phyloP scores from a whole-genome alignment of 2,113 vertebrate species.

The Perognathus longimembris region DNA sequence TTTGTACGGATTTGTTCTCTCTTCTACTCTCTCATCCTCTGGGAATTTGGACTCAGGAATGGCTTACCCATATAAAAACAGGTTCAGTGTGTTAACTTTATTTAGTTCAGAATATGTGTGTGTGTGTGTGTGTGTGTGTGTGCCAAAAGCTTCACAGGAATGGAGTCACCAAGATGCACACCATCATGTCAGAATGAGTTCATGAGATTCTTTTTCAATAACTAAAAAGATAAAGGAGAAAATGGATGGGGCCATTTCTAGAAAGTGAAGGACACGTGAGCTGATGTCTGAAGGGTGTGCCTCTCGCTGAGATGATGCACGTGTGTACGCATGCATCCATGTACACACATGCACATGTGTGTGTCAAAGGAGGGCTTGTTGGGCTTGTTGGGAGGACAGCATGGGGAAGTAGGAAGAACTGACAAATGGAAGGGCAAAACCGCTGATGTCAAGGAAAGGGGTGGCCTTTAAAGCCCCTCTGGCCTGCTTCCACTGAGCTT shows the following conservation, averaged over 20 bases:
- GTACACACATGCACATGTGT: not conserved
- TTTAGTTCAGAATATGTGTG: too few species aligned
- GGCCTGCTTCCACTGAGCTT: conserved; percentile 63
- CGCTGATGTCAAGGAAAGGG: conserved; percentile 64
- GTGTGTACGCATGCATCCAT: fast-evolving
- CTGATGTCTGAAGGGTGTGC: not conserved
- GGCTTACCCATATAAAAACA: not conserved
- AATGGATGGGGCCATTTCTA: not conserved
- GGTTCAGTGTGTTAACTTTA: not conserved
- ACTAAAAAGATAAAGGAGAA: not conserved
- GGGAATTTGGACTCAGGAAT: not conserved
- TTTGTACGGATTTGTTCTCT: not conserved
- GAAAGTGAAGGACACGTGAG: not conserved
- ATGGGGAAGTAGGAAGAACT: not conserved
- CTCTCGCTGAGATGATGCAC: not conserved
- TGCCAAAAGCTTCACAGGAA: not conserved
- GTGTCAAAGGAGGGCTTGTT: not conserved
- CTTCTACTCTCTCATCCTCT: not conserved
- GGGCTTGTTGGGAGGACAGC: not conserved
- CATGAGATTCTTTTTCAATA: not conserved
- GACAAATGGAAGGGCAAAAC: conserved; percentile 40
- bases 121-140: too few species aligned
- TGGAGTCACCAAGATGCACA: not conserved
- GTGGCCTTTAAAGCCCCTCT: conserved; percentile 49
- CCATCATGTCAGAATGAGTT: not conserved